Evolutionary conservation across 2,888 invertebrate species (phyloP), one percentile per base, ranked within the genome.

Genomic region (Dichetophora obliterata): DNA sequence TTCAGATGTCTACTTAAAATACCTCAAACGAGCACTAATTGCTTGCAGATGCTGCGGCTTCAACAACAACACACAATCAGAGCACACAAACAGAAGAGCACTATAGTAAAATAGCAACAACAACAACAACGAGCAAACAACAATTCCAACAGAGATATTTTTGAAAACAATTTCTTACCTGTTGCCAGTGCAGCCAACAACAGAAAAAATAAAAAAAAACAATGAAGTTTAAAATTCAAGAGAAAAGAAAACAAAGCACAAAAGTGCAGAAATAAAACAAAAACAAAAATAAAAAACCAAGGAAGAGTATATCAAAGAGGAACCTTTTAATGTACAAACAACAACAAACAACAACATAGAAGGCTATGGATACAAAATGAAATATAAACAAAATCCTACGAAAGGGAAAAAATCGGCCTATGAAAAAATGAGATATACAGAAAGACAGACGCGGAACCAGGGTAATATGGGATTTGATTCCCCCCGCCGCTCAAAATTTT

Each of bases 21-120:
- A 24, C 54, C 52, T 54, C 74, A 66, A 74, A 63, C 77, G 76
- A 82, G 83, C 85, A 85, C 84, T 85, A 86, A 86, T 86, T 86
- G 86, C 84, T 84, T 81, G 84, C 74, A 74, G 74, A 74, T 74
- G 66, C 74, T 66, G 37, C 43, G 14, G 37, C 66, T 16, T 24
- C 48, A 68, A 68, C 24, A 48, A 68, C 24, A 48, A n/a, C 27
- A 61, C 22, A 68, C 37, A 43, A 66, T n/a, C n/a, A n/a, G n/a
- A 66, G 48, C 66, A 68, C 14, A 43, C 43, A 43, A 43, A 43
- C 11, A 65, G n/a, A 34, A 37, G 4, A 37, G 34, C 63, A 37
- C 31, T 8, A 59, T 2, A 22, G 8, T 1, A 43, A 1, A 5
- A 50, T 48, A 69, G 27, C 69, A 31, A 48, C 52, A 31, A 68